Base-by-base conservation (phyloP, 2,113 vertebrate species). In the Rhinolophus sinicus region DNA sequence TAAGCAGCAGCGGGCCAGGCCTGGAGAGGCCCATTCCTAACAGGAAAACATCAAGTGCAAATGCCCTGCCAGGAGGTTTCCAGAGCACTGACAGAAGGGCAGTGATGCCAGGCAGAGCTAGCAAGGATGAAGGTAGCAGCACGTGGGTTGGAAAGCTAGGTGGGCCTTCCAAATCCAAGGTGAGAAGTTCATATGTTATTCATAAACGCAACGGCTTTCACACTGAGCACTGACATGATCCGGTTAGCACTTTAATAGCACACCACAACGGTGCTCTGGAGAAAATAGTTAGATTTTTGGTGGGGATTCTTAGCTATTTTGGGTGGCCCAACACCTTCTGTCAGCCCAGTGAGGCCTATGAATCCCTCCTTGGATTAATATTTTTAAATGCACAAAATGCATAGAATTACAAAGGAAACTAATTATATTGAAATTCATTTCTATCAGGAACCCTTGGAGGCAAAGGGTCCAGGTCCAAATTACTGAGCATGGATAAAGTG, bases 351-450 rank as follows among this genome's bases (percentile, higher is more conserved):
- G 52, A 92, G 58, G 8, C 16, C 58, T 70, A 30, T 47, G 21
- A 77, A 54, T 87, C 2, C 11, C 8, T 69, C 26, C 58, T 78
- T 33, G 3, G 58, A 89, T 69, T 30, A 81, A 64, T 44, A 87
- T 15, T 86, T 60, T 75, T 67, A 62, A 88, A 64, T 56, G 5
- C 18, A 80, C 5, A 81, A 38, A 95, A 72, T 33, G 67, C 0
- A 72, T 6, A 69, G 18, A 92, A 76, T 47, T 60, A 54, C 18
- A 92, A 84, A 73, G 54, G 7, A 81, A 85, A 77, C 21, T 33
- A 86, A 95, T 64, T 58, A 81, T 64, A 78, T 2, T 67, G 6
- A 70, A 84, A 84, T 24, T 88, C 1, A 90, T 84, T 95, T 93
- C 60, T 85, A 56, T 81, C 14, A 72, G 14, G 21, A 76, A 75